These are phyloP conservation scores for Crocallis elinguaria DNA, from an alignment of 2,888 invertebrate species.

Conservation along the genomic window DNA sequence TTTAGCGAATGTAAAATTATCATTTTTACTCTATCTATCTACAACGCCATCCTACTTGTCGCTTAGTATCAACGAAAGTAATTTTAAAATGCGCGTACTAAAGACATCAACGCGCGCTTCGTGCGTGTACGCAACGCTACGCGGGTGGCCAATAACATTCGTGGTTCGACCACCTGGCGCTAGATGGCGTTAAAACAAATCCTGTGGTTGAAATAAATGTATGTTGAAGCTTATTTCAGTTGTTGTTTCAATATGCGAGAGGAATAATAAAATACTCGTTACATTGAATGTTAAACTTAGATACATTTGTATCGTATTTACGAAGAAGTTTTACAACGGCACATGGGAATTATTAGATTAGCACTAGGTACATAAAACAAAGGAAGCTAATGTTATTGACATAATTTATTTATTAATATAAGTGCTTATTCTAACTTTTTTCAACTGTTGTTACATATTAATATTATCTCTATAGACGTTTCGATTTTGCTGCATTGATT, in stretches of 20 bases:
- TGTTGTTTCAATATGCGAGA: constrained; percentile 29
- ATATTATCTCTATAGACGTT: no score
- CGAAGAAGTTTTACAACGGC: no score
- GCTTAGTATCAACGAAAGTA: background rate
- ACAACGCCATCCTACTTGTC: constrained; percentile 3
- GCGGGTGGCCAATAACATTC: constrained; percentile 56
- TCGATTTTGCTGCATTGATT: no score
- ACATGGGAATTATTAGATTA: no score
- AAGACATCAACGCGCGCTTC: constrained; percentile 38
- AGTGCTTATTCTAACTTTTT: no score
- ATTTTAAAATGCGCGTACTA: constrained; percentile 13
- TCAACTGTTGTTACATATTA: no score
- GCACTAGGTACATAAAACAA: no score
- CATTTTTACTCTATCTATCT: background rate
- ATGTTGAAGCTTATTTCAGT: constrained; percentile 6
- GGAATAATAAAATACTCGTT: background rate
- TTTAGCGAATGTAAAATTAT: background rate
- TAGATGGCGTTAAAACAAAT: constrained; percentile 65
- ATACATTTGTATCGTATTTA: no score
- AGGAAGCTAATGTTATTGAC: no score
- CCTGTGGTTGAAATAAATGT: constrained; percentile 19
- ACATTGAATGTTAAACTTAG: background rate
- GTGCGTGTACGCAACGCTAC: constrained; percentile 16
- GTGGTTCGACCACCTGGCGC: constrained; percentile 56
- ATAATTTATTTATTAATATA: no score